Evolutionary conservation across 2,888 invertebrate species (phyloP).

Genomic region (Odontothrips loti): DNA sequence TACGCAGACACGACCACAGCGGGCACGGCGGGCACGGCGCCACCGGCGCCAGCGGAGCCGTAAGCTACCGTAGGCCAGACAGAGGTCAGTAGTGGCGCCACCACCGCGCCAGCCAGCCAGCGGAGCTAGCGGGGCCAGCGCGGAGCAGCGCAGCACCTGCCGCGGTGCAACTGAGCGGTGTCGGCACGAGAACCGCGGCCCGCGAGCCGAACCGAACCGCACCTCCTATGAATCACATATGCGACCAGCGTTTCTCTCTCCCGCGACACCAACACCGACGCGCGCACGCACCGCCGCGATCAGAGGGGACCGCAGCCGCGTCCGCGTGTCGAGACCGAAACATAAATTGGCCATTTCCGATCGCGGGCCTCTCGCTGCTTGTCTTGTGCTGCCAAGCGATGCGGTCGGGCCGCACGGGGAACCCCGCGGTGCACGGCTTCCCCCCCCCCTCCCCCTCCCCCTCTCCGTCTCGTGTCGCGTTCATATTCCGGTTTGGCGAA

Average conservation of each 20-base stretch:
- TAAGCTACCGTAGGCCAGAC: no score
- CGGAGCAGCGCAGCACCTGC: not conserved
- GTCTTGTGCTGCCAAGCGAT: no score
- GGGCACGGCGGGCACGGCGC: no score
- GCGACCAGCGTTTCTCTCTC: not conserved
- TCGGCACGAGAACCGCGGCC: no score
- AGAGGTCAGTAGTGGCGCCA: no score
- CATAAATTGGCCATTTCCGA: conserved; percentile 12
- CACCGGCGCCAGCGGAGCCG: no score
- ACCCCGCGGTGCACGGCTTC: not conserved
- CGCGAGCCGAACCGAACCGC: not conserved
- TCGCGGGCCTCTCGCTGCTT: not conserved
- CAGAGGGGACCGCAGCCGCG: no score
- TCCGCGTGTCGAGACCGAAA: no score
- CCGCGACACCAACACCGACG: not conserved
- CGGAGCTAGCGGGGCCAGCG: no score
- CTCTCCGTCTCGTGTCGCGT: not conserved
- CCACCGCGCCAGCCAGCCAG: no score
- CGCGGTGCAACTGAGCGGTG: not conserved
- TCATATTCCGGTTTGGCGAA: not conserved
- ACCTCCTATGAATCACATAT: not conserved
- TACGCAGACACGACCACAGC: no score
- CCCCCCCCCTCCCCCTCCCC: not conserved
- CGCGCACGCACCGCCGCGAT: not conserved
- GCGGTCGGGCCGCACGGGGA: not conserved